Evolutionary conservation across 2,888 invertebrate genomes (phyloP), one percentile per base, ranked within the genome.

Genomic region (Argyra leucocephala): DNA sequence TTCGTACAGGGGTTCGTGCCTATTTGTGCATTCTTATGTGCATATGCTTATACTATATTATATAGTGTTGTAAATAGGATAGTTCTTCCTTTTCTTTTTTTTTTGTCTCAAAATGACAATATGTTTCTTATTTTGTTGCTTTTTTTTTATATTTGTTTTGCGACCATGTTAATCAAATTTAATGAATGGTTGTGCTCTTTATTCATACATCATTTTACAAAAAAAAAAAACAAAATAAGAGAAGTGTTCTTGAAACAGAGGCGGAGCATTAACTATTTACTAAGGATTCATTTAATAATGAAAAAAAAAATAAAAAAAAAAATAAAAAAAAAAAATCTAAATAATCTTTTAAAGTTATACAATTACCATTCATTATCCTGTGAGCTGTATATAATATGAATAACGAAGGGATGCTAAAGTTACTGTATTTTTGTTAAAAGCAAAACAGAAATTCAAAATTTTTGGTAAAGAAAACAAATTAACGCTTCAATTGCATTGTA

Each of bases 111-210:
- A 48, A 15, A 48, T 48, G 48, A 48, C 48, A 48, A 48, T 48
- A 48, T 48, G 48, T 48, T 48, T 31, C 10, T 10, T n/a, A 31
- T 31, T 31, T 31, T 31, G 31, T n/a, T n/a, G n/a, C n/a, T n/a
- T n/a, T n/a, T n/a, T n/a, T n/a, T n/a, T n/a, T n/a, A n/a, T n/a
- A n/a, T n/a, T n/a, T n/a, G 4, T 48, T 37, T 48, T 48, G 48
- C 48, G 15, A 48, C 48, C 48, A 48, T 48, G 48, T 48, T 48
- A 48, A 48, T 48, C 48, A 48, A 48, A 48, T 48, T 48, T 48
- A 48, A 48, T 48, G 48, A 48, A 48, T 48, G 48, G 48, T 48
- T 48, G 12, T 18, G 5, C 48, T n/a, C 48, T 48, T 48, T 15
- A 48, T 48, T 48, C 48, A 48, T 18, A 48, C 9, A 12, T 37